phyloP scores from a whole-genome alignment of 2,797 vertebrate genomes.

The Tragopan temminckii region DNA sequence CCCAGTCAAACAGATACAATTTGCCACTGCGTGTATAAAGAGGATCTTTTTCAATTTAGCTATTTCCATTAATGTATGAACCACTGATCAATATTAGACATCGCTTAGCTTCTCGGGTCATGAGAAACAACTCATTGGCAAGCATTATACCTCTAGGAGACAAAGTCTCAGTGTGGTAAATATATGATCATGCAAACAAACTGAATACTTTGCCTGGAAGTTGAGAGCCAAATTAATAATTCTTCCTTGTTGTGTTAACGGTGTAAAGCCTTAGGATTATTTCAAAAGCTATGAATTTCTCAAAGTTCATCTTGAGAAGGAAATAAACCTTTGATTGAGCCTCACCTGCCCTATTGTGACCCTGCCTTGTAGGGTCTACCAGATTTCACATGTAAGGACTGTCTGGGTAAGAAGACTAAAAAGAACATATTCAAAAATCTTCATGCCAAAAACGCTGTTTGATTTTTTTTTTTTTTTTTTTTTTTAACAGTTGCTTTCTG shows the following conservation, averaged over 20 bases:
- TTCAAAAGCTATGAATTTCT: constrained; percentile 14
- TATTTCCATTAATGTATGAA: constrained; percentile 78
- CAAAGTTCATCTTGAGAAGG: background rate
- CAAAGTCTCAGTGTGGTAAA: constrained; percentile 12
- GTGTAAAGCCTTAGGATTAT: background rate
- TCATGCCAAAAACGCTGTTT: background rate
- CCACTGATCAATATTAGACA: constrained; percentile 76
- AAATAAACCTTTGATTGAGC: accelerated
- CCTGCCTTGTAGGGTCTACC: background rate
- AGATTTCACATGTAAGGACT: background rate
- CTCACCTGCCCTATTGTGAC: background rate
- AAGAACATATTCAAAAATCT: background rate
- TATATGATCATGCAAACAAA: constrained; percentile 22
- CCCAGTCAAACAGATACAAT: constrained; percentile 74
- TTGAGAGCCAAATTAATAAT: constrained; percentile 39
- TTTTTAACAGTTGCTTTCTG: constrained; percentile 1
- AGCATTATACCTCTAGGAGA: constrained; percentile 37
- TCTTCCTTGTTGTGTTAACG: background rate
- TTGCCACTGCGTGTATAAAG: constrained; percentile 72
- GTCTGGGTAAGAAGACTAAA: background rate
- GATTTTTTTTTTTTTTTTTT: background rate
- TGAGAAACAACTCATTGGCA: constrained; percentile 56
- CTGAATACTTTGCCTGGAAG: constrained; percentile 3
- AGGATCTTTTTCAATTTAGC: constrained; percentile 78
- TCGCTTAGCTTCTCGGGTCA: constrained; percentile 66